Base-by-base conservation (phyloP, 2,888 invertebrate species). In the Ophion ventricosus region DNA sequence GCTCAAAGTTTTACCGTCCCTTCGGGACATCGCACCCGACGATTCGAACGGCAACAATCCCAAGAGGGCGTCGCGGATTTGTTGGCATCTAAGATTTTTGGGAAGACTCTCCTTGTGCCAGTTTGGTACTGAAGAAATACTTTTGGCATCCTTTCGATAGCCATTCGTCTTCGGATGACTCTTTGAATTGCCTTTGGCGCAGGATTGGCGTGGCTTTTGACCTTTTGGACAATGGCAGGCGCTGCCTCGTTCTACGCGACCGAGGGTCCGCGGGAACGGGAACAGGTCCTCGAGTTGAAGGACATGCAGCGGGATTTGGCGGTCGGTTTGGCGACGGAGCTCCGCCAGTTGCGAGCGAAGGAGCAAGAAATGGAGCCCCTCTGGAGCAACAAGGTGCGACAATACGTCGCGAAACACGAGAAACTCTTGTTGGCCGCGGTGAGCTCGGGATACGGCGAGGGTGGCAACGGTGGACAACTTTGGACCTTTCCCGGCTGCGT, bases 401-500 rank as follows among this genome's bases (percentile, higher is more conserved):
- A 93, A 77, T 95, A 95, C 86, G 93, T 95, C 64, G 90, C 91
- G 4, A 94, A 95, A 56, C 95, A 96, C 87, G 95, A 95, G 89
- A 94, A 94, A 20, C 94, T 94, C 26, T 93, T 96, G 5, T 93
- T 96, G 1, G 94, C 95, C 82, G 94, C 95, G 0, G 94, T 95
- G 0, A 94, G 93, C 84, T 93, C 94, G 11, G 95, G 95, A 4
- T 95, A 94, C 86, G 95, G 94, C 1, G 95, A 94, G 89, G 94
- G 94, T 10, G 93, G 93, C 56, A 89, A 91, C 5, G 89, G 90
- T 20, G 96, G 96, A 1, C 94, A 94, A 82, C 95, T 96, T 83
- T 96, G 96, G 96, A 95, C 96, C 26, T 94, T 96, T 86, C 94
- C 96, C 0, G 96, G 96, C 17, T 96, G 96, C 59, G 94, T 96